Evolutionary conservation across 2,888 invertebrate species (phyloP).

Genomic region (Platynereis dumerilii): DNA sequence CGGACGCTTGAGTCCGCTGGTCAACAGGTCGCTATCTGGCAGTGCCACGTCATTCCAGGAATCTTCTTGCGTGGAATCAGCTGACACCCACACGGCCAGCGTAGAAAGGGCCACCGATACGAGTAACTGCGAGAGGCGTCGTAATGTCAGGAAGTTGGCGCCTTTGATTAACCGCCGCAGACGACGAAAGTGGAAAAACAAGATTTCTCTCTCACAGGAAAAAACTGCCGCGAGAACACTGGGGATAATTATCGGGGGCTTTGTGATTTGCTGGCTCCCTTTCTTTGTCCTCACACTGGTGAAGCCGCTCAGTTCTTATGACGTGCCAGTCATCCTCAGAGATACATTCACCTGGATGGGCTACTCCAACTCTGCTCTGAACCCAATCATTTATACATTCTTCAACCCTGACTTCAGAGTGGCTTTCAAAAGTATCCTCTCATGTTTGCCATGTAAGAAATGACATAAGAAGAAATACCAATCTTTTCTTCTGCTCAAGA

Average conservation of each 20-base stretch:
- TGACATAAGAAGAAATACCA: conserved; percentile 74
- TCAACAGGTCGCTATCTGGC: no score
- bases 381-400: conserved; percentile 94
- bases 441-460: conserved; percentile 1
- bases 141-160: not conserved
- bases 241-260: conserved; percentile 94
- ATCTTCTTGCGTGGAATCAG: no score
- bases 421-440: conserved; percentile 71
- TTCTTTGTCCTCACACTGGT: conserved; percentile 86
- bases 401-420: conserved; percentile 93
- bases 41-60: no score
- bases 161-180: not conserved
- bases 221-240: conserved; percentile 83
- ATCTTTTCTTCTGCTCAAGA: not conserved
- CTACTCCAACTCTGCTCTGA: conserved; percentile 91
- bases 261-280: conserved; percentile 91
- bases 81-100: not conserved
- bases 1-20: not conserved
- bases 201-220: conserved; percentile 48
- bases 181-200: conserved; percentile 9
- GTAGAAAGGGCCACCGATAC: not conserved
- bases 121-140: not conserved
- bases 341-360: conserved; percentile 67
- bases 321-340: conserved; percentile 34
- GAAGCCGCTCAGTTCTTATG: conserved; percentile 63